Evolutionary conservation across 2,113 vertebrate species (phyloP), one percentile per base, ranked within the genome.

Genomic region (Pterocles orientalis): DNA sequence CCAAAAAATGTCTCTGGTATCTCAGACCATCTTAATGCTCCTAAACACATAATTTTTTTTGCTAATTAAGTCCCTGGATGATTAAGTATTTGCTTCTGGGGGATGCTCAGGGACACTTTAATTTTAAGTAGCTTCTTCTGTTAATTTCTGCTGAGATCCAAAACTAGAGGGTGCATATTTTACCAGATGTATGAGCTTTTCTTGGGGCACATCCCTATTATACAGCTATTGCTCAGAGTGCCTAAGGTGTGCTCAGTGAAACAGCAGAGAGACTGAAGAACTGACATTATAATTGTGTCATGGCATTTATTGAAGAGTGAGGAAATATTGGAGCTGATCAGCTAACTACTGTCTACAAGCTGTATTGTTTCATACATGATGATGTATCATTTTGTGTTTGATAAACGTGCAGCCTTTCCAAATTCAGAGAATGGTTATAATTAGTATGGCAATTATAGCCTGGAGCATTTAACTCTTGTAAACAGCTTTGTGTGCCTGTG

Each of bases 121-220:
- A 39, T 71, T 56, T 56, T 29, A 72, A 79, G 29, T 34, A 31
- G 4, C 17, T 65, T n/a, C 14, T 68, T 65, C 50, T 51, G 17
- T 21, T 77, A 16, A 39, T 53, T 91, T 84, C 53, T 61, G 18
- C 36, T 75, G 51, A 66, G 36, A 83, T 83, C 6, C n/a, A 7
- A 19, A 60, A 28, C 9, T 7, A 25, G 1, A 2, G 28, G 0
- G 1, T 43, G 33, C 7, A 2, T 34, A 1, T 61, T 53, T 80
- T 41, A 50, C 16, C n/a, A 41, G n/a, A 54, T 60, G 43, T 6
- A 2, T 7, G n/a, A 56, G n/a, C 25, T 3, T 16, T 24, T 56
- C 14, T 16, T 62, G 48, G 9, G 18, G 18, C 5, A 2, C 56
- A 28, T 70, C 18, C 45, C n/a, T 41, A 2, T 75, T 2, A 1